Base-by-base conservation (phyloP, 2,888 invertebrate species). In the Tetragonisca angustula region DNA sequence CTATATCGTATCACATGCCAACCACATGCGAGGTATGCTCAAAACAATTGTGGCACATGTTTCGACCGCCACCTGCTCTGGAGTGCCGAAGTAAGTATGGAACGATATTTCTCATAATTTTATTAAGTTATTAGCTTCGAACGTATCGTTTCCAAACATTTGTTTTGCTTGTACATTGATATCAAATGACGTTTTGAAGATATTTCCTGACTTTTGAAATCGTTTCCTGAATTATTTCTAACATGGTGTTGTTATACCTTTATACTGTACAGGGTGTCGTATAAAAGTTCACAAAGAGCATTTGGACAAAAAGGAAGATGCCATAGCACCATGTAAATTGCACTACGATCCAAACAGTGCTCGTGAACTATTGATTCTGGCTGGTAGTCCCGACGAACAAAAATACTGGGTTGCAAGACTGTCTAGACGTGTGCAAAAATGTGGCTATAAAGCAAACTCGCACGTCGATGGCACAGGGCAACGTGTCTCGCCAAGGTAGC, bases 261-360 rank as follows among this genome's bases (percentile, higher is more conserved):
- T 32, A 32, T 32, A 27, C 32, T 21, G 52, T 68, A 91, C 94
- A 97, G 99, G 98, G 89, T 99, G 99, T 95, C 97, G 98, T 93
- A 97, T 98, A 94, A 99, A 99, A 96, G 98, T 99, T 93, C 99
- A 99, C 95, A 98, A 98, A 95, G 99, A 99, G 94, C 99, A 99
- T 96, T 96, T 98, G 94, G 97, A 98, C 92, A 97, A 97, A 91
- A 96, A 96, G 92, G 97, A 97, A 94, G 98, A 98, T 94, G 96
- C 97, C 85, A 97, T 99, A 93, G 98, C 98, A 87, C 99, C 99
- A 69, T 99, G 99, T 95, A 99, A 99, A 96, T 96, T 99, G 89
- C 98, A 98, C 95, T 98, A 98, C 92, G 99, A 99, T 96, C 98
- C 98, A 87, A 97, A 97, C 92, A 97, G 97, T 93, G 99, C 99